These are phyloP conservation scores for Clanis bilineata DNA, from an alignment of 2,888 invertebrate genomes.

Conservation along the genomic window DNA sequence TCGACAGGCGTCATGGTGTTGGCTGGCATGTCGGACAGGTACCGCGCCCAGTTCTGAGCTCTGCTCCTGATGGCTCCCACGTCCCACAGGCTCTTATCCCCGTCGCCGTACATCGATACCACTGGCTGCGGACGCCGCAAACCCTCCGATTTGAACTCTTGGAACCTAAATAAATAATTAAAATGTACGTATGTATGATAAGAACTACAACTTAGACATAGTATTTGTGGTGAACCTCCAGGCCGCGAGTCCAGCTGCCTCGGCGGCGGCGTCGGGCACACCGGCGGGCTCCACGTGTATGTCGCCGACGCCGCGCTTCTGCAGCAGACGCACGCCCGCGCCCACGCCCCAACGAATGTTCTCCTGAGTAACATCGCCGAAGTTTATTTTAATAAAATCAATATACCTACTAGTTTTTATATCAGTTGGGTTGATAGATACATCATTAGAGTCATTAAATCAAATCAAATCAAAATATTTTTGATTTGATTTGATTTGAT, in stretches of 20 bases:
- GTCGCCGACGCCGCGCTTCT: conserved; percentile 41
- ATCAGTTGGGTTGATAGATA: too few relatives aligned
- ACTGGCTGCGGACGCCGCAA: conserved; percentile 26
- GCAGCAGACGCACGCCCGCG: conserved; percentile 53
- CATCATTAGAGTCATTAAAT: too few relatives aligned
- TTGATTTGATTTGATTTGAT: too few relatives aligned
- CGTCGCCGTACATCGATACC: conserved; percentile 33
- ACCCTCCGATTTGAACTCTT: conserved; percentile 64
- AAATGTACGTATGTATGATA: too few relatives aligned
- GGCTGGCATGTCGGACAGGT: conserved; percentile 88
- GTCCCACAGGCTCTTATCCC: conserved; percentile 64
- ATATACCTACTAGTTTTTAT: background rate
- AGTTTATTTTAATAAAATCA: too few relatives aligned
- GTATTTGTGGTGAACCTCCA: conserved; percentile 67
- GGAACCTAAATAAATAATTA: too few relatives aligned
- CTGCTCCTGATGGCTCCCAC: conserved; percentile 84
- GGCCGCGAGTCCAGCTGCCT: conserved; percentile 83
- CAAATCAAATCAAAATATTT: too few relatives aligned
- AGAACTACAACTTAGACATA: too few relatives aligned
- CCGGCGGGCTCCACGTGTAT: conserved; percentile 80
- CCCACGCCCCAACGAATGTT: conserved; percentile 64
- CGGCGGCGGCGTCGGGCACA: conserved; percentile 85
- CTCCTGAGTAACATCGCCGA: conserved; percentile 54
- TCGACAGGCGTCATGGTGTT: conserved; percentile 90
- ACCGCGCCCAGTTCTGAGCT: conserved; percentile 89